A percentile compares a stretch with the other conserved stretches of the same genome.
Evolutionary conservation across 2,797 vertebrate genomes (phyloP).

Genomic region (Myoxocephalus aenaeus): DNA sequence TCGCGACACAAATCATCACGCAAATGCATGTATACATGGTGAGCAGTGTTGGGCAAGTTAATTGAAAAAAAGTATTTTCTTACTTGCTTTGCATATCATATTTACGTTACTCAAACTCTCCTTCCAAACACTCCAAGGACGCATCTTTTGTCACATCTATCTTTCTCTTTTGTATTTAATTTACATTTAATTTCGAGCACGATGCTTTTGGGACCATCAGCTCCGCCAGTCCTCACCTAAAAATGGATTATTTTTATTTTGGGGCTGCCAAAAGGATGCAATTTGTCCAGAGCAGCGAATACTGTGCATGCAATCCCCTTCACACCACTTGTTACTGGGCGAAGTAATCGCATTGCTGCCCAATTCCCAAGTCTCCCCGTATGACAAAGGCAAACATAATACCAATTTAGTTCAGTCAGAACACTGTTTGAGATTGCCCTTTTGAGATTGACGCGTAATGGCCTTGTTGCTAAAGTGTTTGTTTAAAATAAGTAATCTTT

Average conservation of each 20-base stretch:
- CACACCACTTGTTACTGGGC: background rate
- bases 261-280: background rate
- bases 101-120: background rate
- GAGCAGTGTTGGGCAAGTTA: background rate
- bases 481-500: constrained; percentile 22
- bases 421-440: background rate
- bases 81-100: background rate
- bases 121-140: background rate
- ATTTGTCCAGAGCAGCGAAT: background rate
- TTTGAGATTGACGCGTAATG: constrained; percentile 8
- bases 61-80: background rate
- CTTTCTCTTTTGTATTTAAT: background rate
- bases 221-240: background rate
- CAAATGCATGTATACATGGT: constrained; percentile 30
- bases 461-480: constrained; percentile 21
- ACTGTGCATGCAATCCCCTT: constrained; percentile 1
- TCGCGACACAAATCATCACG: constrained; percentile 41
- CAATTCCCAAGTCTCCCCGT: background rate
- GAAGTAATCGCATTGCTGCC: background rate
- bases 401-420: constrained; percentile 12
- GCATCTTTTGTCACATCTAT: background rate
- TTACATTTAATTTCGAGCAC: background rate
- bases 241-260: background rate
- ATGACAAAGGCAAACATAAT: constrained; percentile 3
- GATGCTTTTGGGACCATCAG: background rate